Evolutionary conservation across 2,113 vertebrate species (phyloP).

Genomic region (Cynopterus brachyotis): DNA sequence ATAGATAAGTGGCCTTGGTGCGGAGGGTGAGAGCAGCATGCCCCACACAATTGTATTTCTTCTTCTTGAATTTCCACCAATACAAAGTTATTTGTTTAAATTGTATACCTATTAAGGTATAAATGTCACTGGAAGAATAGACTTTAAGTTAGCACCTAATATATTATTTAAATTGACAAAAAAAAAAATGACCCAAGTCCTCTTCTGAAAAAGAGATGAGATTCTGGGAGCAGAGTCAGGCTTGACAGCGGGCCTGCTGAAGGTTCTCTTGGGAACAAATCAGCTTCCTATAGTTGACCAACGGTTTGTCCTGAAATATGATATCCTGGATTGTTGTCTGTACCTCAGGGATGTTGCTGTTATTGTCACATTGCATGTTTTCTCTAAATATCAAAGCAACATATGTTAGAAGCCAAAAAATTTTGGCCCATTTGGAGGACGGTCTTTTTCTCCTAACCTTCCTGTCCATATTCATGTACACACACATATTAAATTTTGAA

Average conservation of each 20-base stretch:
- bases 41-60: background rate
- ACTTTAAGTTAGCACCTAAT: background rate
- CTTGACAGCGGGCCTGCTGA: background rate
- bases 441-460: background rate
- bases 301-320: too few relatives aligned
- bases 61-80: background rate
- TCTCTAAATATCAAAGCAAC: background rate
- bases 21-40: background rate
- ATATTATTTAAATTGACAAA: background rate
- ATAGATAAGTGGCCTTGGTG: fast-evolving
- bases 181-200: background rate
- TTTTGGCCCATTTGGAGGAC: background rate
- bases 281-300: fast-evolving
- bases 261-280: background rate
- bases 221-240: background rate
- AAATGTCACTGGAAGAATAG: background rate
- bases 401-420: background rate
- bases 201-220: background rate
- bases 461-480: fast-evolving
- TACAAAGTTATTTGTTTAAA: background rate
- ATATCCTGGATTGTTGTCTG: background rate
- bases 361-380: background rate
- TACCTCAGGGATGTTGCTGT: background rate
- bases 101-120: background rate
- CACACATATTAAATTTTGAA: background rate